Evolutionary conservation across 1,140 invertebrate genomes (phyloP), one percentile per base, ranked within the genome.

Genomic region (Scaptomyza graminum): DNA sequence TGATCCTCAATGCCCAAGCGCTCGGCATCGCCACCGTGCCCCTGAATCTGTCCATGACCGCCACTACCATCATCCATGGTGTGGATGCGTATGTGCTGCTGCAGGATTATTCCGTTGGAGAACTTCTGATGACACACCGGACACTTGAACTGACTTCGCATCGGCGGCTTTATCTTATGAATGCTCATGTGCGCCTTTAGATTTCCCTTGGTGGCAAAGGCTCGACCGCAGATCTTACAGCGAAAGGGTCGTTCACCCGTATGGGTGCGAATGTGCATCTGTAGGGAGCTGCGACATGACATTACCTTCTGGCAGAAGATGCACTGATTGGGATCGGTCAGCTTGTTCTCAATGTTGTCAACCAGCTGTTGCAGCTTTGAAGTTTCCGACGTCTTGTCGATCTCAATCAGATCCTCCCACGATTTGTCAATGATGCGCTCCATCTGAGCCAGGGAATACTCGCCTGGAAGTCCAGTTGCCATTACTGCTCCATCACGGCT

Each of bases 161-260:
- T 94, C 0, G 97, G 97, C 60, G 97, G 97, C 90, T 98, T 99
- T 51, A 97, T 94, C 60, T 98, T 94, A 93, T 99, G 98, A 5
- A 99, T 98, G 60, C 98, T 98, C 98, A 99, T 99, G 93, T 99
- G 99, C 3, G 98, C 99, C 92, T 99, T 99, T 62, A 99, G 93
- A 92, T 99, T 99, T 8, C 99, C 98, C 93, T 99, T 99, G 5
- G 98, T 99, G 12, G 98, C 99, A 92, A 99, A 99, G 12, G 98
- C 96, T 49, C 97, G 94, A 18, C 97, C 96, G 92, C 98, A 99
- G 57, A 99, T 97, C 93, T 98, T 98, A 92, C 98, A 99, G 87
- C 96, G 96, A 92, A 99, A 99, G 0, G 98, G 98, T 56, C 98
- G 93, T 92, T 99, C 98, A 2, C 98, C 97, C 0, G 91, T 92